phyloP scores from a whole-genome alignment of 2,797 vertebrate species.

The Streptopelia turtur region DNA sequence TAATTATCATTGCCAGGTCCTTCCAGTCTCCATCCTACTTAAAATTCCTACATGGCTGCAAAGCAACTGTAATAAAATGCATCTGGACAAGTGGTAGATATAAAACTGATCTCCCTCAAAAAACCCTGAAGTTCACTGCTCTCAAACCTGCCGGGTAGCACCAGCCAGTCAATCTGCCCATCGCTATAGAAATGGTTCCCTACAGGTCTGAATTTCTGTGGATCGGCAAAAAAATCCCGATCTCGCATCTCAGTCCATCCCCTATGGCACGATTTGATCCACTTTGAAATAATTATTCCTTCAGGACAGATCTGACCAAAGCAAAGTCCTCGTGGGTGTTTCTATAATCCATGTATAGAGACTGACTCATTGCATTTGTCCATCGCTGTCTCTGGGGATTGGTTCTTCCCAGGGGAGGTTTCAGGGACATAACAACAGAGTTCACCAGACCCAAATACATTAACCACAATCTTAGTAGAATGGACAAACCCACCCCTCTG shows the following conservation, averaged over 20 bases:
- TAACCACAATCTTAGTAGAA: not conserved
- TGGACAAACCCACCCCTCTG: not conserved
- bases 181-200: not conserved
- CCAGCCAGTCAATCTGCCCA: no score
- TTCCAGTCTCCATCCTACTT: not conserved
- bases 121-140: not conserved
- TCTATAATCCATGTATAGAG: not conserved
- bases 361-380: not conserved
- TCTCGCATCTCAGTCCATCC: not conserved
- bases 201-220: not conserved
- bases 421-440: not conserved
- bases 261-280: fast-evolving
- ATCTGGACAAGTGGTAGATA: not conserved
- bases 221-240: not conserved
- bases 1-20: slow-evolving; percentile 24
- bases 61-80: not conserved
- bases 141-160: not conserved
- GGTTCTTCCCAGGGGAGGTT: not conserved
- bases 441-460: not conserved
- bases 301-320: not conserved
- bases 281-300: not conserved
- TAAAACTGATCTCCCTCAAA: not conserved
- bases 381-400: not conserved
- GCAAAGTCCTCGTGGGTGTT: not conserved
- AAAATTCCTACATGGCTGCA: slow-evolving; percentile 6